These are phyloP conservation scores for Ammodytes marinus DNA, from an alignment of 2,113 vertebrate species.

Conservation along the genomic window DNA sequence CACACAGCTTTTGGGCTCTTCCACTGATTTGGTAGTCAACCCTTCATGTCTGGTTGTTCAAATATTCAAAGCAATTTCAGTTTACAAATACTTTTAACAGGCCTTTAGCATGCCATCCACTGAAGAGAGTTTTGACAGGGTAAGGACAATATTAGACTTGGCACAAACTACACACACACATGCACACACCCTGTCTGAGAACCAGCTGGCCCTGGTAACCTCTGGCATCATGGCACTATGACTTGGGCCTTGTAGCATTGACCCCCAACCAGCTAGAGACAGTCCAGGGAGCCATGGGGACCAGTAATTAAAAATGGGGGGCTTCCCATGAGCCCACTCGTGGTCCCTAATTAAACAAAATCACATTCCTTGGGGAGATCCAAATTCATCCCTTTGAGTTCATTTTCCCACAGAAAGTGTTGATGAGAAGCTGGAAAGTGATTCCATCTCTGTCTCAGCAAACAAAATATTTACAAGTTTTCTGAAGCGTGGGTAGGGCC, in stretches of 20 bases:
- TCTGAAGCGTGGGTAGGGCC: slow-evolving; percentile 47
- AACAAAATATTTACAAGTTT: slow-evolving; percentile 73
- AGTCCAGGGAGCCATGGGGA: slow-evolving; percentile 65
- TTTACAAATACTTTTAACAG: slow-evolving; percentile 59
- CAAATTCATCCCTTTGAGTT: slow-evolving; percentile 36
- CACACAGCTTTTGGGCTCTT: neutral
- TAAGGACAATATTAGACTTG: slow-evolving; percentile 47
- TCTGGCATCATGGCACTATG: slow-evolving; percentile 78
- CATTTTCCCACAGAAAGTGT: slow-evolving; percentile 67
- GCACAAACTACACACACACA: slow-evolving; percentile 10
- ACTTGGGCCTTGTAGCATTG: slow-evolving; percentile 53
- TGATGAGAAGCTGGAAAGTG: slow-evolving; percentile 36
- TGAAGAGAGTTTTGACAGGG: slow-evolving; percentile 21
- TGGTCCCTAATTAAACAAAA: slow-evolving; percentile 88
- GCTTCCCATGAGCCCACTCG: slow-evolving; percentile 74
- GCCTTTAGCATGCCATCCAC: slow-evolving; percentile 36
- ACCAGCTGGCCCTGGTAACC: slow-evolving; percentile 80
- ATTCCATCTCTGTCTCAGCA: slow-evolving; percentile 60
- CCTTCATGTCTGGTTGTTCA: slow-evolving; percentile 53
- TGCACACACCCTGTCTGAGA: slow-evolving; percentile 79
- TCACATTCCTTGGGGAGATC: slow-evolving; percentile 84
- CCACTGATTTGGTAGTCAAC: slow-evolving; percentile 24
- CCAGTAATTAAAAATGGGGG: slow-evolving; percentile 84
- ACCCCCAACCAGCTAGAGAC: slow-evolving; percentile 65
- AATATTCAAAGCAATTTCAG: slow-evolving; percentile 57